A percentile compares a stretch with the other conserved stretches of the same genome.
phyloP scores from a whole-genome alignment of 2,797 vertebrate species.

The Limosa lapponica region DNA sequence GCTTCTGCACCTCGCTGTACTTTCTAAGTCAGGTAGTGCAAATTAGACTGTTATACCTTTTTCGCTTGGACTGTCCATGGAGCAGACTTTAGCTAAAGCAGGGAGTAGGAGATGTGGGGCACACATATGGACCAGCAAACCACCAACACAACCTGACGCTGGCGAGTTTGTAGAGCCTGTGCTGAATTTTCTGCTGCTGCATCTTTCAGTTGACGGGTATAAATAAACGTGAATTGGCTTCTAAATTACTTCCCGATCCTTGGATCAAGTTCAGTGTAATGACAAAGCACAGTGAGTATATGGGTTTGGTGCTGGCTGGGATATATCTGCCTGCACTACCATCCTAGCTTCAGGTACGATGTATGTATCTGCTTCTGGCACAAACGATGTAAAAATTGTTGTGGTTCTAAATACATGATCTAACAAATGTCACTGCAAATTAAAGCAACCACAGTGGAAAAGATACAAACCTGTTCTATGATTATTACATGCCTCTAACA shows the following conservation, averaged over 20 bases:
- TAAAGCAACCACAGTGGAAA: background rate
- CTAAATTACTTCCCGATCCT: background rate
- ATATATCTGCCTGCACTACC: background rate
- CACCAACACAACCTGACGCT: background rate
- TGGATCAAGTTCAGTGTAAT: background rate
- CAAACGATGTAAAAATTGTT: background rate
- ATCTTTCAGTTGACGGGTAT: background rate
- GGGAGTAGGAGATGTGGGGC: background rate
- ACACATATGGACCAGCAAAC: background rate
- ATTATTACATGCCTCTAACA: background rate
- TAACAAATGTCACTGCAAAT: constrained; percentile 21
- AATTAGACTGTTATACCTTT: background rate
- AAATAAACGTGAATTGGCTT: background rate
- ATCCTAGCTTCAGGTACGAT: background rate
- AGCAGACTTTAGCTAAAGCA: background rate
- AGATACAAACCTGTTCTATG: background rate
- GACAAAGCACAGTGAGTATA: background rate
- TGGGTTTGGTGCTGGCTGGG: background rate
- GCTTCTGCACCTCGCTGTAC: background rate
- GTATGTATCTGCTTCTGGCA: background rate
- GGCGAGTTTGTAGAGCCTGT: background rate
- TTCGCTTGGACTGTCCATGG: background rate
- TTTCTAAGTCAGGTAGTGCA: background rate
- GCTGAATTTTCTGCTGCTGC: background rate
- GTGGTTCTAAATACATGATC: background rate